A percentile compares a stretch with the other conserved stretches of the same genome.
phyloP scores from a whole-genome alignment of 2,888 invertebrate genomes.

The Micropterix aruncella region DNA sequence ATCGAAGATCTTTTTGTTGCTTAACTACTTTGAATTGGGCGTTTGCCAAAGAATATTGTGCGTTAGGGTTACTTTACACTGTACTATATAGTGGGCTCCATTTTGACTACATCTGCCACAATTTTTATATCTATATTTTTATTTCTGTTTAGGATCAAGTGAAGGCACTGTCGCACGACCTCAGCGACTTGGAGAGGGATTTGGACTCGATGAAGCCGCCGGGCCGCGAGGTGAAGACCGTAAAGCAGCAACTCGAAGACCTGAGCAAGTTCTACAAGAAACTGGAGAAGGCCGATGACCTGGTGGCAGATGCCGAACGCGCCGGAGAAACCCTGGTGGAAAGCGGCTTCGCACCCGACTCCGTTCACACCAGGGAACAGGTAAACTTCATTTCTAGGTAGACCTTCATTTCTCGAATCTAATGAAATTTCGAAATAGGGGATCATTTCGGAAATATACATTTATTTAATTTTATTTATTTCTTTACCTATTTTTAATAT shows the following conservation, averaged over 20 bases:
- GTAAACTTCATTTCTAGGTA: slow-evolving; percentile 18
- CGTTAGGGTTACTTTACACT: no score
- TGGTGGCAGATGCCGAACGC: slow-evolving; percentile 51
- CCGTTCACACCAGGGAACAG: slow-evolving; percentile 70
- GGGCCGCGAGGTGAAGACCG: slow-evolving; percentile 74
- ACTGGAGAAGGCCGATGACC: slow-evolving; percentile 49
- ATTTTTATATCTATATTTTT: slow-evolving; percentile 7
- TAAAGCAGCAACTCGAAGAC: slow-evolving; percentile 73
- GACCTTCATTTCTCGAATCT: no score
- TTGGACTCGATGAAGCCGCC: slow-evolving; percentile 76
- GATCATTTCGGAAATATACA: neutral
- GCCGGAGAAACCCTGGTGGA: slow-evolving; percentile 68
- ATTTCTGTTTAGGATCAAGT: slow-evolving; percentile 49
- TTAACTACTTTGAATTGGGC: no score
- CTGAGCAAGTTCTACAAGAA: slow-evolving; percentile 51
- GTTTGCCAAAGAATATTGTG: no score
- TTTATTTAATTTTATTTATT: neutral
- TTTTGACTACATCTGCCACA: neutral
- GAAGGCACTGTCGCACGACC: slow-evolving; percentile 60
- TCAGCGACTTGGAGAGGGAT: slow-evolving; percentile 69
- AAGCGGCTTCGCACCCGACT: slow-evolving; percentile 74
- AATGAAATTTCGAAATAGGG: neutral
- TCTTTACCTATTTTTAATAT: neutral
- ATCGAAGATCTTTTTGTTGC: no score
- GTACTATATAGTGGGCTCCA: no score